These are phyloP conservation scores for Myrmophylax atrothorax DNA, from an alignment of 2,113 vertebrate genomes.

Conservation along the genomic window DNA sequence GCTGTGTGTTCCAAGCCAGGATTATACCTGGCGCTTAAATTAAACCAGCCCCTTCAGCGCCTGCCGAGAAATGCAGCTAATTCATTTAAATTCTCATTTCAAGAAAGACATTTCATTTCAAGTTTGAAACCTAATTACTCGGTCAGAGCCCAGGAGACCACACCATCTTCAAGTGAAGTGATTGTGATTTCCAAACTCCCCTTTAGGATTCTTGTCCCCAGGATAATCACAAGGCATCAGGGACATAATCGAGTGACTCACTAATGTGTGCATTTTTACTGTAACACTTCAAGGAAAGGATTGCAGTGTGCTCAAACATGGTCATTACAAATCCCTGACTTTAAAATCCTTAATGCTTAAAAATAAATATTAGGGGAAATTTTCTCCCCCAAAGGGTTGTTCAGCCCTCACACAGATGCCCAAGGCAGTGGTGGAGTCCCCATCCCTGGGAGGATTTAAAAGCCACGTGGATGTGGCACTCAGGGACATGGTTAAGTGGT, in stretches of 20 bases:
- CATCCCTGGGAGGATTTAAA: not conserved
- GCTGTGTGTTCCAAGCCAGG: conserved; percentile 16
- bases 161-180: not conserved
- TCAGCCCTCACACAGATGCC: not conserved
- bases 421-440: not conserved
- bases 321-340: not conserved
- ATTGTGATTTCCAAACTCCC: not conserved
- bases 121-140: conserved; percentile 32
- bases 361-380: no score
- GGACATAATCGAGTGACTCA: not conserved
- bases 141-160: conserved; percentile 28
- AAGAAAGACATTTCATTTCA: conserved; percentile 48
- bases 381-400: not conserved
- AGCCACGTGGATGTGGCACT: not conserved
- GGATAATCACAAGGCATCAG: not conserved
- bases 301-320: fast-evolving
- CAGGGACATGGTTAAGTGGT: fast-evolving
- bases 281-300: no score
- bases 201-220: not conserved
- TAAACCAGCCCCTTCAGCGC: not conserved
- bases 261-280: fast-evolving
- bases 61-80: conserved; percentile 31
- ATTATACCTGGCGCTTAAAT: conserved; percentile 41
- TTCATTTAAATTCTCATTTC: conserved; percentile 56
- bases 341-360: no score